phyloP scores from a whole-genome alignment of 2,113 vertebrate species.

The pig (Sus scrofa) region T2T-Sscrofa CM000812.6:64874001-64874500 shows the following conservation, averaged over 20 bases:
- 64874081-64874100: not conserved
- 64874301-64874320: too few species aligned
- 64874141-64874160: not conserved
- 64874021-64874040: slow-evolving; percentile 36
- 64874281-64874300: not conserved
- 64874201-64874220: not conserved
- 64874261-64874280: not conserved
- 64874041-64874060: not conserved
- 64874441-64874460: too few species aligned
- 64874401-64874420: too few species aligned
- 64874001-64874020: not conserved
- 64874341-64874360: too few species aligned
- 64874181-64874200: not conserved
- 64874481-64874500: too few species aligned
- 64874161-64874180: not conserved
- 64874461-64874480: too few species aligned
- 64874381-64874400: too few species aligned
- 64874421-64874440: too few species aligned
- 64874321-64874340: too few species aligned
- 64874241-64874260: not conserved
- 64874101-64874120: not conserved
- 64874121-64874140: not conserved
- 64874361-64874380: too few species aligned
- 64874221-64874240: not conserved
- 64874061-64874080: slow-evolving; percentile 34